Base-by-base conservation (phyloP, 1,140 invertebrate genomes). In the Papilio glaucus region DNA sequence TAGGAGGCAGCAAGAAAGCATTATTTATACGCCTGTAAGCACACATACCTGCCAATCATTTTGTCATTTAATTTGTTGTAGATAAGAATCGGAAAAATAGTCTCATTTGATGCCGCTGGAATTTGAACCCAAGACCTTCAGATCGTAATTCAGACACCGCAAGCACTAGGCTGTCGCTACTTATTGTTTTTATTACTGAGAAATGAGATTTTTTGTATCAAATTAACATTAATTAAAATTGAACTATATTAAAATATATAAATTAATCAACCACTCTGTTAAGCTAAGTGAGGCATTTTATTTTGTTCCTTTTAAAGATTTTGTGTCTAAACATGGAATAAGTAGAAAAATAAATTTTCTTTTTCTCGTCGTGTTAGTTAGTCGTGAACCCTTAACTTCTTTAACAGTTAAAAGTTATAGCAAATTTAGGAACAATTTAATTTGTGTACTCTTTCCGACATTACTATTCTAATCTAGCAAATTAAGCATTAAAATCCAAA, bases 101-200 rank as follows among this genome's bases (percentile, higher is more conserved):
- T 24, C 9, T 57, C 4, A 21, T 57, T 57, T 57, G 49, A 57
- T 53, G 18, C 5, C 49, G 49, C 18, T 24, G 49, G 49, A 53
- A 53, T 53, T 53, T 18, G 18, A 53, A 53, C 18, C 18, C 49
- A 53, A 53, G 49, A 53, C 49, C 18, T 53, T 21, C 18, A 24
- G 18, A 9, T 53, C 10, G 18, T 53, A 53, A 53, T 53, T 53
- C 49, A 53, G 49, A 53, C 21, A 4, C 9, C 49, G 49, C 18
- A 53, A 53, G 49, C 49, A 24, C 49, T 53, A 12, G 21, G 2
- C 9, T 53, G 49, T 24, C 49, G 24, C 21, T 53, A 53, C 9
- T 53, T 24, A 26, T 53, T 24, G 10, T 12, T 24, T 24, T 24
- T 24, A 24, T 24, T 12, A 21, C 49, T 53, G 9, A 53, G 21